Percentiles rank a stretch among this genome's conserved stretches.
Conservation (phyloP, 2,113 vertebrate genomes). For the Synodontis membranacea region DNA sequence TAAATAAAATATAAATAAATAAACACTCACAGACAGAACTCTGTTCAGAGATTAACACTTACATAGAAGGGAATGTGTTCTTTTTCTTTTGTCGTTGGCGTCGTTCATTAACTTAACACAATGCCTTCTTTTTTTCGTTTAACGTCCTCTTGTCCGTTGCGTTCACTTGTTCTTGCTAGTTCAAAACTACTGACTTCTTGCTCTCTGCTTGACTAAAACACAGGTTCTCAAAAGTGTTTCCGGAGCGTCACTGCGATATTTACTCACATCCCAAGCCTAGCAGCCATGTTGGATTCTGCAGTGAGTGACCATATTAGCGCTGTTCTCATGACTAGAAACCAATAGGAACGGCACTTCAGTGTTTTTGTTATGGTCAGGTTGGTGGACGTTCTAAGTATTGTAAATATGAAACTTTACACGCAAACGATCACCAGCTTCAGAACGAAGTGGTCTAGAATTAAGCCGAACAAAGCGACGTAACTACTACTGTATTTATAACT, state of each 20-base stretch:
- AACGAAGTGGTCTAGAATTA: constrained; percentile 49
- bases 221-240: constrained; percentile 61
- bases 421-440: constrained; percentile 60
- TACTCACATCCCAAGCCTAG: constrained; percentile 42
- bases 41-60: background rate
- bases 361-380: constrained; percentile 21
- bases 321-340: constrained; percentile 47
- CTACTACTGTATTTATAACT: constrained; percentile 68
- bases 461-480: constrained; percentile 61
- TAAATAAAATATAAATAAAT: background rate
- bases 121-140: constrained; percentile 70
- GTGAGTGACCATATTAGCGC: constrained; percentile 52
- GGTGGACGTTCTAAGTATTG: constrained; percentile 54
- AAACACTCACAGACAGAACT: constrained; percentile 45
- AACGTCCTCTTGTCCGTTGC: constrained; percentile 60
- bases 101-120: constrained; percentile 63
- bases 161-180: constrained; percentile 66
- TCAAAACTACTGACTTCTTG: constrained; percentile 68
- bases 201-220: constrained; percentile 58
- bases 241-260: constrained; percentile 40
- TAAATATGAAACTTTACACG: constrained; percentile 61
- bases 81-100: constrained; percentile 55
- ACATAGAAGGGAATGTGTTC: constrained; percentile 46
- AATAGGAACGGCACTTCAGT: constrained; percentile 61
- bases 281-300: constrained; percentile 33